phyloP scores from a whole-genome alignment of 2,113 vertebrate genomes.

The Stigmatopora argus region DNA sequence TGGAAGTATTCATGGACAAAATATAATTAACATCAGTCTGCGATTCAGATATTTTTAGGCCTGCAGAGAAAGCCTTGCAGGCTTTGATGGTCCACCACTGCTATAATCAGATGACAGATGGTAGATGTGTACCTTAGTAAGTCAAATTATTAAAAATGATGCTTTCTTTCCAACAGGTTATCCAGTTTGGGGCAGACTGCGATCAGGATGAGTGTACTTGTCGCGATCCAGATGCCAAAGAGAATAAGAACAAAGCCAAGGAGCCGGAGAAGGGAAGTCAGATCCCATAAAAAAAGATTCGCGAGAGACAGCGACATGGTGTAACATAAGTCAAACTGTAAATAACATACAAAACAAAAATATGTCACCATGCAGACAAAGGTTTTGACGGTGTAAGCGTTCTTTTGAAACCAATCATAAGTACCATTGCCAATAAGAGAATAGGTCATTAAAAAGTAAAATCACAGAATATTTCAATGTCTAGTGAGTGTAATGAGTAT shows the following conservation, averaged over 20 bases:
- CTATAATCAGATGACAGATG: background rate
- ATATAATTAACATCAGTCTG: no score
- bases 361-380: constrained; percentile 14
- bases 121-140: background rate
- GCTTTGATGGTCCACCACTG: no score
- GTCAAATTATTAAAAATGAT: constrained; percentile 8
- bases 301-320: constrained; percentile 35
- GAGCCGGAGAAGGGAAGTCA: constrained; percentile 24
- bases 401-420: background rate
- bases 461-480: background rate
- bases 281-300: constrained; percentile 35
- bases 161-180: constrained; percentile 74
- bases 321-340: constrained; percentile 40
- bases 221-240: constrained; percentile 86
- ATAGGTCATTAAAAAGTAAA: background rate
- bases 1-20: no score
- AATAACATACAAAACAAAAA: constrained; percentile 37
- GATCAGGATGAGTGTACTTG: constrained; percentile 91
- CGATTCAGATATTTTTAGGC: no score
- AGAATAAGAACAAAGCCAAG: constrained; percentile 76
- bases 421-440: background rate
- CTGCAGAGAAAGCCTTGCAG: no score
- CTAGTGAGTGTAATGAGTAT: background rate
- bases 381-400: constrained; percentile 13
- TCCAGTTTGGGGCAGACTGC: constrained; percentile 90